These are phyloP conservation scores for Centropus unirufus DNA, from an alignment of 2,113 vertebrate genomes.

Conservation along the genomic window DNA sequence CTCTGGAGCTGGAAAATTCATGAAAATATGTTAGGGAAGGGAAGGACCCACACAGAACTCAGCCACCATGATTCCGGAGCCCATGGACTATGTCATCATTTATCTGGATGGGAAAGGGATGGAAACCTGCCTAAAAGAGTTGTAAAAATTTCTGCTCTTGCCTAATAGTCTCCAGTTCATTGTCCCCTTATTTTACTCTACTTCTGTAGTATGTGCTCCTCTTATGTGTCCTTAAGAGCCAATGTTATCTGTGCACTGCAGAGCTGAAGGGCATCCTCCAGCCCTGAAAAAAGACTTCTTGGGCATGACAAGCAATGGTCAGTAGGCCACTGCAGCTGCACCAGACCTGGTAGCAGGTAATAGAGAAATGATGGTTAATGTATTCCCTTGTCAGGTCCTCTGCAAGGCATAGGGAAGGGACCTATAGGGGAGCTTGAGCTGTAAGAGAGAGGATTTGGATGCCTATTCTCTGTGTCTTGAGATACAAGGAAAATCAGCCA, in stretches of 20 bases:
- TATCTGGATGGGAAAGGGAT: not conserved
- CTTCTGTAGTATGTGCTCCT: not conserved
- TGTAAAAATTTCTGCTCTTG: not conserved
- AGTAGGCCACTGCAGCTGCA: not conserved
- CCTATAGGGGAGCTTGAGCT: not conserved
- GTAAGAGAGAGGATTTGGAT: not conserved
- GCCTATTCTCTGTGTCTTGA: not conserved
- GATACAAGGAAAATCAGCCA: not conserved
- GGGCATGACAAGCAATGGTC: not conserved
- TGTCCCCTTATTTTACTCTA: not conserved
- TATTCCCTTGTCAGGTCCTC: not conserved
- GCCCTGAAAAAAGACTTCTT: accelerated
- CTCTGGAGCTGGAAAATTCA: not conserved
- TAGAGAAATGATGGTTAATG: not conserved
- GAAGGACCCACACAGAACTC: not conserved
- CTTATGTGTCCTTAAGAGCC: not conserved
- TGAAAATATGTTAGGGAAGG: not conserved
- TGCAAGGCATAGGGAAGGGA: not conserved
- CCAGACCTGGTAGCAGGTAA: accelerated
- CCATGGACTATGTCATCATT: not conserved
- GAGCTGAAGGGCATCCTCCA: not conserved
- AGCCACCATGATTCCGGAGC: not conserved
- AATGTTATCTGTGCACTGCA: not conserved
- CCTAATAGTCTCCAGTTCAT: not conserved
- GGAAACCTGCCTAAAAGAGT: not conserved